Conservation (phyloP, 37 sponge, comb jelly and placozoan genomes). For the Beroe forskalii region DNA sequence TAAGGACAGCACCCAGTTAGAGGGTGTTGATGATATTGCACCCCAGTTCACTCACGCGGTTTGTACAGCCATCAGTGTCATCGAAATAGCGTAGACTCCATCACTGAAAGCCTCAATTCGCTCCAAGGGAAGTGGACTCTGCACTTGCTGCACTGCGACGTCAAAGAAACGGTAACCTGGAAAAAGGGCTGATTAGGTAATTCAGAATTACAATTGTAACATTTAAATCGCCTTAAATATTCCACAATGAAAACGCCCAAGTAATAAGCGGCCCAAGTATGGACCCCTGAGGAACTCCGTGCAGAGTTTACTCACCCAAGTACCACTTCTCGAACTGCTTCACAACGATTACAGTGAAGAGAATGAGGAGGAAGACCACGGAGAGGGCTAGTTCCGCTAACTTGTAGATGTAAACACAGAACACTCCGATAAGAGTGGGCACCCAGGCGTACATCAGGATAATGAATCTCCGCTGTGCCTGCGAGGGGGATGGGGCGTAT, state of each 20-base stretch:
- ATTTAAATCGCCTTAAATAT: no score
- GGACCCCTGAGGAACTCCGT: no score
- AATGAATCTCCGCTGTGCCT: constrained; percentile 25
- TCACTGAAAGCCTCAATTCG: constrained; percentile 64
- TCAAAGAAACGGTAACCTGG: constrained; percentile 35
- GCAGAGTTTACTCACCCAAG: constrained; percentile 33
- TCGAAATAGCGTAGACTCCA: constrained; percentile 49
- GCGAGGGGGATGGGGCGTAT: not conserved
- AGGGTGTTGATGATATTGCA: no score
- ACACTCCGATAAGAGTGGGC: constrained; percentile 27
- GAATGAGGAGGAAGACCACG: constrained; percentile 11
- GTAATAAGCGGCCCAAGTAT: no score
- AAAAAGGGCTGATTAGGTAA: not conserved
- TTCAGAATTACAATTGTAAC: no score
- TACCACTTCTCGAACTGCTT: constrained; percentile 43
- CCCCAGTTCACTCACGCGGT: constrained; percentile 55
- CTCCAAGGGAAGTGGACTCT: constrained; percentile 47
- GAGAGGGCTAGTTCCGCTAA: constrained; percentile 49
- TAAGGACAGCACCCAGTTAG: no score
- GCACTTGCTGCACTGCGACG: constrained; percentile 16
- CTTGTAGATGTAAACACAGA: constrained; percentile 62
- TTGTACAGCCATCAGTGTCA: constrained; percentile 55
- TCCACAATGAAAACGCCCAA: no score
- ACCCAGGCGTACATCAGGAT: constrained; percentile 60
- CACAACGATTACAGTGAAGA: constrained; percentile 8